Evolutionary conservation across 2,797 vertebrate species (phyloP).

Genomic region (Ispidina picta): DNA sequence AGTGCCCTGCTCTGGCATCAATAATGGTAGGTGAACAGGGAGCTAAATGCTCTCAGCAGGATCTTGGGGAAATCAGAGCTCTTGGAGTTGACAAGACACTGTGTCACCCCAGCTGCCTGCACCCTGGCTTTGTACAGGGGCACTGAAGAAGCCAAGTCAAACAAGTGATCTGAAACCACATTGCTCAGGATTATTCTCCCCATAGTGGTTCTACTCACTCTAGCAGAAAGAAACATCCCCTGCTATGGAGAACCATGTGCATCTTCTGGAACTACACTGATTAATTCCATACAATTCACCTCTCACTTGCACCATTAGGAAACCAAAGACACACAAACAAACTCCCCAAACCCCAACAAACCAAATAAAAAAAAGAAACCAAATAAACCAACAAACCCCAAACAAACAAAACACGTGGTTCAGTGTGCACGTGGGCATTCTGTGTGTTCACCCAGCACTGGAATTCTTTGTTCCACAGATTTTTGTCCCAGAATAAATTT

Average conservation of each 20-base stretch:
- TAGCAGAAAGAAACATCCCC: conserved; percentile 19
- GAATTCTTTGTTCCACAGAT: no score
- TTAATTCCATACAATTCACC: neutral
- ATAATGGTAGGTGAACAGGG: conserved; percentile 42
- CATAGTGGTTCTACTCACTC: neutral
- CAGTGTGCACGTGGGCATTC: no score
- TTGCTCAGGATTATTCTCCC: neutral
- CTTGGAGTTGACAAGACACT: conserved; percentile 43
- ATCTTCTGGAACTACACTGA: conserved; percentile 13
- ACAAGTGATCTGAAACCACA: conserved; percentile 12
- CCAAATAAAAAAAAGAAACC: no score
- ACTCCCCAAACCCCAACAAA: no score
- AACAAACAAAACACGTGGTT: no score
- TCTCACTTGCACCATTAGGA: neutral
- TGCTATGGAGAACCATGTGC: neutral
- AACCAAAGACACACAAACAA: neutral
- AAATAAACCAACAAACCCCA: no score
- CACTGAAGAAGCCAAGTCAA: conserved; percentile 33
- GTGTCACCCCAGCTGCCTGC: conserved; percentile 36
- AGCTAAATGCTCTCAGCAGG: conserved; percentile 15
- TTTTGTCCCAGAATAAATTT: no score
- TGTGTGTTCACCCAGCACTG: no score
- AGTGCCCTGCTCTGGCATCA: conserved; percentile 3
- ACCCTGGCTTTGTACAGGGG: conserved; percentile 42
- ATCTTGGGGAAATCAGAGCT: conserved; percentile 43